These are phyloP conservation scores for Sabatieria punctata DNA, from an alignment of 2,888 invertebrate genomes.

Conservation along the genomic window DNA sequence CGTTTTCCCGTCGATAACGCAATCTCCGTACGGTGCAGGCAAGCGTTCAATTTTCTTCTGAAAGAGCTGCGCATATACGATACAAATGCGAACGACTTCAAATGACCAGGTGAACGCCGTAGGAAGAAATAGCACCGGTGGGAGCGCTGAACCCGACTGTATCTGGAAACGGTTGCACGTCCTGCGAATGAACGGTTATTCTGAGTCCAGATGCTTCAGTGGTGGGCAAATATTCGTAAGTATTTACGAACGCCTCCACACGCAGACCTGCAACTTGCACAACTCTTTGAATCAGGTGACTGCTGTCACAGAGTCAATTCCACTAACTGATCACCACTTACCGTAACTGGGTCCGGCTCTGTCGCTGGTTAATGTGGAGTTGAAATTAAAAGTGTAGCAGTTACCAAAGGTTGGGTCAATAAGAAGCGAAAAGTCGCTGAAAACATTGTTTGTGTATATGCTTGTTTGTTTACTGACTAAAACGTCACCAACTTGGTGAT, in stretches of 20 bases:
- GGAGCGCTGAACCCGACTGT: constrained; percentile 28
- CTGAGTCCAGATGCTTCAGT: constrained; percentile 27
- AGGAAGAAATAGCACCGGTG: constrained; percentile 26
- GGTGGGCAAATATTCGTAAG: constrained; percentile 25
- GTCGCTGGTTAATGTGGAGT: constrained; percentile 19
- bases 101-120: constrained; percentile 24
- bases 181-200: constrained; percentile 22
- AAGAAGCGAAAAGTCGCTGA: constrained; percentile 24
- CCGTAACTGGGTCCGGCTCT: constrained; percentile 27
- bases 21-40: constrained; percentile 27
- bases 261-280: constrained; percentile 18
- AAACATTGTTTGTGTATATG: no score
- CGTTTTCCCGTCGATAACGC: constrained; percentile 20
- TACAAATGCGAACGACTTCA: not conserved
- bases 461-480: no score
- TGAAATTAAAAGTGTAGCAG: constrained; percentile 26
- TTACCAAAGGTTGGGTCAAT: constrained; percentile 29
- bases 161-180: constrained; percentile 26
- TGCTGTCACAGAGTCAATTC: not conserved
- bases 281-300: not conserved
- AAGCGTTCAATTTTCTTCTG: constrained; percentile 25
- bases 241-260: constrained; percentile 26
- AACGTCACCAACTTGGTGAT: no score
- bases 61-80: not conserved
- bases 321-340: constrained; percentile 5